A percentile compares a stretch with the other conserved stretches of the same genome.
phyloP scores from a whole-genome alignment of 2,888 invertebrate species.

The Acanthoscelides obtectus region DNA sequence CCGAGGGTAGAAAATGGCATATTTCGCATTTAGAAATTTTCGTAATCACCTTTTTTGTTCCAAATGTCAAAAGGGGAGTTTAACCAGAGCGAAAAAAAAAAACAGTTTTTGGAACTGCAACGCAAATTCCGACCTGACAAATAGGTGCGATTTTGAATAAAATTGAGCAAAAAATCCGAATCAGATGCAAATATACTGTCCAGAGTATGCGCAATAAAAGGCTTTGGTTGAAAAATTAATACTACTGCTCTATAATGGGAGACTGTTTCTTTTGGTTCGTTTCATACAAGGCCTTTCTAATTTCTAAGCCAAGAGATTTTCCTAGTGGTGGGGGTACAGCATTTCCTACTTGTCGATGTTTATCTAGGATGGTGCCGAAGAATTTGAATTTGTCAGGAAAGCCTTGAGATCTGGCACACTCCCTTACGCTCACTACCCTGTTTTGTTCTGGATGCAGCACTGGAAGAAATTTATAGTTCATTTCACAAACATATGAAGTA shows the following conservation, averaged over 20 bases:
- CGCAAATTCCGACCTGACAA: too few species aligned
- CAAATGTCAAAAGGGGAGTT: too few species aligned
- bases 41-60: too few species aligned
- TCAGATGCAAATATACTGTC: too few species aligned
- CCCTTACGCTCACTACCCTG: constrained; percentile 79
- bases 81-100: too few species aligned
- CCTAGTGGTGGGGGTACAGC: constrained; percentile 84
- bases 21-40: too few species aligned
- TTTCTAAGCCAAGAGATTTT: constrained; percentile 69
- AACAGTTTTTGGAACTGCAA: too few species aligned
- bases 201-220: not conserved
- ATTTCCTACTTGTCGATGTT: constrained; percentile 81
- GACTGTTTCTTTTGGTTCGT: not conserved
- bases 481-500: not conserved
- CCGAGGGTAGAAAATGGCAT: too few species aligned
- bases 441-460: constrained; percentile 77
- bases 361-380: constrained; percentile 69
- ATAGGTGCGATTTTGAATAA: too few species aligned
- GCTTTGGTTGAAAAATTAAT: not conserved
- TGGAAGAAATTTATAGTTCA: constrained; percentile 21
- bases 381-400: constrained; percentile 75
- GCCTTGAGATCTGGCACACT: constrained; percentile 83
- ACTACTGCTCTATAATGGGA: not conserved
- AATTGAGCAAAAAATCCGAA: too few species aligned
- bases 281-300: constrained; percentile 51